Evolutionary conservation across 2,113 vertebrate species (phyloP).

Genomic region (Ifrita kowaldi): DNA sequence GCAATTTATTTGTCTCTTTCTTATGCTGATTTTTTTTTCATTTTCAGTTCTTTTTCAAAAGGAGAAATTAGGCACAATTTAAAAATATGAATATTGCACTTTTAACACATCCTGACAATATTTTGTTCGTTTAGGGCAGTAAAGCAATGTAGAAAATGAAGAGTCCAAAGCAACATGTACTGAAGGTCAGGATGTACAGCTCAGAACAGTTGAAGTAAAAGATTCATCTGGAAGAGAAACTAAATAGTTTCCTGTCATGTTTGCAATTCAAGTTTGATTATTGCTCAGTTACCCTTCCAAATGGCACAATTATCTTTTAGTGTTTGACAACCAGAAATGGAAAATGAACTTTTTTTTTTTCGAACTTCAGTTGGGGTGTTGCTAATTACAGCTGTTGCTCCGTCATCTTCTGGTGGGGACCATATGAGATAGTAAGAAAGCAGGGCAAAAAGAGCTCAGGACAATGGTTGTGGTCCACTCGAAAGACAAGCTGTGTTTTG

Average conservation of each 20-base stretch:
- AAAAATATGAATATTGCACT: neutral
- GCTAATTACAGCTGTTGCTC: neutral
- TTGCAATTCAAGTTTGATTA: neutral
- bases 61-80: neutral
- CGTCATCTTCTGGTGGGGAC: neutral
- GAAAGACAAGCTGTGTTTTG: neutral
- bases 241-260: neutral
- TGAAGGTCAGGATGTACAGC: neutral
- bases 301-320: neutral
- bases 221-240: neutral
- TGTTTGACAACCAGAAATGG: neutral
- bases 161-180: neutral
- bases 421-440: rapidly evolving
- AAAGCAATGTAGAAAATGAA: neutral
- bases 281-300: neutral
- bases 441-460: neutral
- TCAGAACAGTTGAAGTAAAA: neutral
- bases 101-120: neutral
- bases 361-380: neutral
- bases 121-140: neutral
- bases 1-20: neutral
- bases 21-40: neutral
- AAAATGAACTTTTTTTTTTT: neutral
- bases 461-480: neutral
- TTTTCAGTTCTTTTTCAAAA: neutral